Base-by-base conservation (phyloP, 1,140 invertebrate species). In the Leptopilina boulardi region DNA sequence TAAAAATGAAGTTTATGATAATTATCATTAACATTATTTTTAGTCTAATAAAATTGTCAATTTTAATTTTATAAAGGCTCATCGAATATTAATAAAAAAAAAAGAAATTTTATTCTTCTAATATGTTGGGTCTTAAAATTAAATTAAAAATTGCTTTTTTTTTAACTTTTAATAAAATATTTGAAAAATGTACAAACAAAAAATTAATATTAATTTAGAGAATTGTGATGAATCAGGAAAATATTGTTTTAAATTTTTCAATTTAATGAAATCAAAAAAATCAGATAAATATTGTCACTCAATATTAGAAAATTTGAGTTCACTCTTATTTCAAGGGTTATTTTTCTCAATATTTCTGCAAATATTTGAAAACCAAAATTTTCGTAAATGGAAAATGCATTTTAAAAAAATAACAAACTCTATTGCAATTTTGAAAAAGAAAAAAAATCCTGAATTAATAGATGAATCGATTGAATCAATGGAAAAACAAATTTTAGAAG, bases 341-440 rank as follows among this genome's bases (percentile, higher is more conserved):
- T 18, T 42, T 4, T 75, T 82, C 54, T 34, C 59, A 4, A 23
- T 81, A 26, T 2, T 81, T 4, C 42, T 83, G 0, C 30, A 81
- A 1, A 42, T 84, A 51, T 81, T 76, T 15, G 83, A 84, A 42
- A n/a, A 70, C 10, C 80, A 76, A 21, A 83, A 79, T 75, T 71
- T 77, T 10, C 21, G 59, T 30, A 82, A 81, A 18, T 84, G 77
- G 79, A 54, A 19, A 6, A 54, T 9, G 19, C 19, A 18, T 23
- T 54, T 54, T 23, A 11, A 21, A 19, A 54, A 54, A 19, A 15
- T 51, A n/a, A n/a, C n/a, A 51, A 15, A 51, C 6, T 0, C 23
- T 2, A 10, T 44, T 59, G 34, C 13, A 23, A 66, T 9, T 15
- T 59, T 15, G 11, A 19, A 70, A 11, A n/a, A 13, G 21, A 74